Conservation (phyloP, 2,888 invertebrate genomes). For the Heteromyza rotundicornis region DNA sequence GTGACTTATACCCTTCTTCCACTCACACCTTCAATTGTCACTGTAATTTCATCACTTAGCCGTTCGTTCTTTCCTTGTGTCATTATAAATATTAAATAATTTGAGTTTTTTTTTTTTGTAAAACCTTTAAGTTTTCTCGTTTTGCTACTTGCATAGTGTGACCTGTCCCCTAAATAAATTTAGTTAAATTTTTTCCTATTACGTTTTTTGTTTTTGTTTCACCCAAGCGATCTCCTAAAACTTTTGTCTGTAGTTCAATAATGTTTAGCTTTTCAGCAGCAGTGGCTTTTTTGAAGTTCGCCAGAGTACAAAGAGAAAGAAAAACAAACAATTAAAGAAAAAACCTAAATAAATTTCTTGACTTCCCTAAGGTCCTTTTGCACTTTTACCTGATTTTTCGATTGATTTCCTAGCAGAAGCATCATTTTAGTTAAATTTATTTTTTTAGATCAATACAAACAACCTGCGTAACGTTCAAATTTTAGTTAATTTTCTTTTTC, state of each 20-base stretch:
- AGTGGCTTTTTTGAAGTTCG: constrained; percentile 32
- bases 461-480: neutral
- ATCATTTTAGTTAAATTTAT: neutral
- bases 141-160: constrained; percentile 24
- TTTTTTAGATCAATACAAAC: neutral
- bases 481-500: neutral
- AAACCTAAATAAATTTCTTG: neutral
- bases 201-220: constrained; percentile 13
- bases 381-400: neutral
- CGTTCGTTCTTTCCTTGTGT: too few species aligned
- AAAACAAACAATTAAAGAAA: too few species aligned
- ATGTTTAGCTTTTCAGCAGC: neutral
- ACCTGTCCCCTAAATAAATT: constrained; percentile 26
- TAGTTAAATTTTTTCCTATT: constrained; percentile 27
- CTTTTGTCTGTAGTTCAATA: too few species aligned
- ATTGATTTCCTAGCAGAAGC: neutral
- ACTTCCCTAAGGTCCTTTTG: neutral
- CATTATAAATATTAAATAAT: too few species aligned
- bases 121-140: constrained; percentile 18
- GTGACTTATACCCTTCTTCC: too few species aligned
- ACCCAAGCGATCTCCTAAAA: too few species aligned
- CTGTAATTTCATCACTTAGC: too few species aligned
- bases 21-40: too few species aligned
- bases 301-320: constrained; percentile 54
- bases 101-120: constrained; percentile 24